A percentile compares a stretch with the other conserved stretches of the same genome.
Evolutionary conservation across 2,113 vertebrate species (phyloP).

Genomic region (Xiphophorus hellerii): DNA sequence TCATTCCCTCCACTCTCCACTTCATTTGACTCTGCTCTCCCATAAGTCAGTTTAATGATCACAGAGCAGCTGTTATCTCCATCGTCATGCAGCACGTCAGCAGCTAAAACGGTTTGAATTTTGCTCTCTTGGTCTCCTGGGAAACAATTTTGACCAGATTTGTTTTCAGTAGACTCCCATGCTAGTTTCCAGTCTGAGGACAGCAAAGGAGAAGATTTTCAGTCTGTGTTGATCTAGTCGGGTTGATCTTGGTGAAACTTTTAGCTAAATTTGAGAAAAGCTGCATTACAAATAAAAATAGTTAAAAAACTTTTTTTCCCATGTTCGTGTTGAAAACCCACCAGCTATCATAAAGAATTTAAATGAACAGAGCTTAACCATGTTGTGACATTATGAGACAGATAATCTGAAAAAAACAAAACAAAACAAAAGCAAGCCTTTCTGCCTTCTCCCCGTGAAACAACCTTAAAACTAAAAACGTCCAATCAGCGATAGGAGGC

Average conservation of each 20-base stretch:
- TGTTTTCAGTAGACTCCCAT: slow-evolving; percentile 25
- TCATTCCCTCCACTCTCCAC: background rate
- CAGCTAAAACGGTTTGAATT: background rate
- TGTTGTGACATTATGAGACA: too few species aligned
- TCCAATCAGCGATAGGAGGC: too few species aligned
- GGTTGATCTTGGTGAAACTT: background rate
- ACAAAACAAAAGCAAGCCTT: too few species aligned
- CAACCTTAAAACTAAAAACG: too few species aligned
- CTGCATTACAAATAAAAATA: background rate
- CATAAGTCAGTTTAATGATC: background rate
- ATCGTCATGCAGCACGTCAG: slow-evolving; percentile 3
- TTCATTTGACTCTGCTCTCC: slow-evolving; percentile 11
- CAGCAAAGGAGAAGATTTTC: background rate
- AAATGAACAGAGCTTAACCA: too few species aligned
- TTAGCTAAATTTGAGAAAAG: background rate
- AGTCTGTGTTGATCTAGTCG: background rate
- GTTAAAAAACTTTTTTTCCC: too few species aligned
- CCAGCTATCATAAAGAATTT: too few species aligned
- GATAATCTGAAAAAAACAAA: too few species aligned
- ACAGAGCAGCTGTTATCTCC: slow-evolving; percentile 26
- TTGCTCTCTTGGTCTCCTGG: slow-evolving; percentile 18
- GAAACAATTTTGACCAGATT: slow-evolving; percentile 28
- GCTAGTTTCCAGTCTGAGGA: rapidly evolving
- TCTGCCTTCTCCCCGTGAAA: too few species aligned
- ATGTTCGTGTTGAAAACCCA: too few species aligned